Percentiles rank a stretch among this genome's conserved stretches.
Evolutionary conservation across 1,140 invertebrate species (phyloP).

Genomic region (Drosophila santomea): DNA sequence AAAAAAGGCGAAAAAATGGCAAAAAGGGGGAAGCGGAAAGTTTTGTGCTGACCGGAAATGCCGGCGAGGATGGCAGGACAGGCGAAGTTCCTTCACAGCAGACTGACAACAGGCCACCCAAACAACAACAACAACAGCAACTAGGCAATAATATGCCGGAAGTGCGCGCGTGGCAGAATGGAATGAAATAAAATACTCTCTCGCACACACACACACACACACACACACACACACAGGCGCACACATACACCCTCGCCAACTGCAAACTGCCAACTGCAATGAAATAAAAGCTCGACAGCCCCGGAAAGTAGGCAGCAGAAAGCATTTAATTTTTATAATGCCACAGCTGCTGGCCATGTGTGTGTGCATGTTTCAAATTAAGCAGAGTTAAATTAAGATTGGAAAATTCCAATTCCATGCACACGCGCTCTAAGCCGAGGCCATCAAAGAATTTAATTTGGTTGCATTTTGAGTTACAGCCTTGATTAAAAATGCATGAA

Average conservation of each 20-base stretch:
- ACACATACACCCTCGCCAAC: background rate
- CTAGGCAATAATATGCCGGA: slow-evolving; percentile 74
- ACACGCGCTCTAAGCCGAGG: slow-evolving; percentile 7
- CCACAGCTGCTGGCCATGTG: slow-evolving; percentile 19
- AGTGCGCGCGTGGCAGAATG: slow-evolving; percentile 72
- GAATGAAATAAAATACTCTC: slow-evolving; percentile 56
- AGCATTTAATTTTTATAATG: slow-evolving; percentile 57
- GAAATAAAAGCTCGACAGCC: slow-evolving; percentile 32
- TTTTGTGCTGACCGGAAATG: slow-evolving; percentile 76
- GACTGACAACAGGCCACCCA: slow-evolving; percentile 35
- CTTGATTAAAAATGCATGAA: slow-evolving; percentile 35
- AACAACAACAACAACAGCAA: slow-evolving; percentile 42
- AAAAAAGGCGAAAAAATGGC: slow-evolving; percentile 14
- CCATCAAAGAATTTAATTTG: slow-evolving; percentile 36
- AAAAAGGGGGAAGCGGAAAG: slow-evolving; percentile 28
- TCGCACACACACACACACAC: slow-evolving; percentile 8
- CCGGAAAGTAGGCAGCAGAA: slow-evolving; percentile 68
- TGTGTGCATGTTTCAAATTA: slow-evolving; percentile 37
- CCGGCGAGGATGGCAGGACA: slow-evolving; percentile 51
- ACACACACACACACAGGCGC: background rate
- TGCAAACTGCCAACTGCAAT: slow-evolving; percentile 34
- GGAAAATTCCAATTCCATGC: slow-evolving; percentile 24
- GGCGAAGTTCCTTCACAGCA: slow-evolving; percentile 56
- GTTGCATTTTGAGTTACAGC: slow-evolving; percentile 29
- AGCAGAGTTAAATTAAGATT: slow-evolving; percentile 54